Base-by-base conservation (phyloP, 2,797 vertebrate genomes). In the Thamnophis elegans region DNA sequence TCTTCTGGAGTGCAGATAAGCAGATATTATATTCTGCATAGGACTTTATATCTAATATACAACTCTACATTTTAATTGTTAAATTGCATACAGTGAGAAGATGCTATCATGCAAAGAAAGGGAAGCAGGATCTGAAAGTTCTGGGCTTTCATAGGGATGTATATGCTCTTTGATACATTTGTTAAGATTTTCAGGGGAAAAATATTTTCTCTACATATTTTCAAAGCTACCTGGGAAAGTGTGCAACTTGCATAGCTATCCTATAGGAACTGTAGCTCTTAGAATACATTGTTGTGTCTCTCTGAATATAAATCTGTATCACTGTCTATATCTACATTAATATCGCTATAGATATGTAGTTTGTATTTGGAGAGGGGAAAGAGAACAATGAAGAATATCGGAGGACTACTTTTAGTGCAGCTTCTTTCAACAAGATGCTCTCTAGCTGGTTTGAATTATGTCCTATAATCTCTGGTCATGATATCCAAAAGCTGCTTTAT, bases 1-100 rank as follows among this genome's bases (percentile, higher is more conserved):
- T 88, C 13, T 93, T 58, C 65, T 93, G n/a, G 91, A 94, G 90
- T 93, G 25, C 91, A 93, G n/a, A 91, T 0, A 94, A 13, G 55
- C 90, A 85, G 18, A 82, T 93, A 82, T 20, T 5, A 8, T 94
- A 96, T 89, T 91, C 65, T 91, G 68, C 36, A n/a, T 0, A 0
- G 12, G 53, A 59, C 16, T 85, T 85, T 89, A 89, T 68, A 42
- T 78, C 36, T 78, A 22, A 42, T 78, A 42, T 78, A 73, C n/a
- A 32, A 36, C 65, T 73, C 16, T 78, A 78, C 42, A 78, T 54
- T 51, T 92, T 85, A 25, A 58, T 85, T 91, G 36, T 93, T 94
- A 58, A 42, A 88, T 82, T 51, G 36, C 68, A 10, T 92, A 86
- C 51, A 91, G 7, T 32, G 60, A 55, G 90, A 55, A 95, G 94